Conservation (phyloP, 2,797 vertebrate genomes). For the Rhabdomys pumilio region DNA sequence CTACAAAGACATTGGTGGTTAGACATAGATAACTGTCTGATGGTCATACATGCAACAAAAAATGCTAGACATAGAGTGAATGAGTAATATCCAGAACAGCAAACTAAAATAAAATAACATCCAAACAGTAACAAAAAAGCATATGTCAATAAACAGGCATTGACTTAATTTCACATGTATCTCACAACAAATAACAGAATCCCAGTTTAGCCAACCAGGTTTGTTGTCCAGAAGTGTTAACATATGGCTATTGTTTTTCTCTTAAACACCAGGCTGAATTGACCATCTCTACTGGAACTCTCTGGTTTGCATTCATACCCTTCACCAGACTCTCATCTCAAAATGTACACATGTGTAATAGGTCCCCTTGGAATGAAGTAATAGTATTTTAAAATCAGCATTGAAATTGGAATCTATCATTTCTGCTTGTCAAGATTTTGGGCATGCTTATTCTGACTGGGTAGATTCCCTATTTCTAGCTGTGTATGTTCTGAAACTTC, state of each 20-base stretch:
- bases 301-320: neutral
- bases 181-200: neutral
- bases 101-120: conserved; percentile 61
- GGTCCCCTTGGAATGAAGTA: conserved; percentile 2
- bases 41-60: neutral
- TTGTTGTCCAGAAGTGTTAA: neutral
- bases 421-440: neutral
- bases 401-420: neutral
- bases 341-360: neutral
- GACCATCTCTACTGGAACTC: neutral
- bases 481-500: neutral
- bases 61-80: neutral
- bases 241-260: neutral
- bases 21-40: neutral
- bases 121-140: neutral
- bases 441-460: neutral
- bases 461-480: neutral
- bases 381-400: conserved; percentile 24
- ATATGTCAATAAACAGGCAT: neutral
- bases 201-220: neutral
- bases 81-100: neutral
- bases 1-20: neutral
- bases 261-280: neutral
- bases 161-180: conserved; percentile 29
- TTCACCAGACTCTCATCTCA: neutral